Base-by-base conservation (phyloP, 2,113 vertebrate species). In the Nannobrachium achirus region DNA sequence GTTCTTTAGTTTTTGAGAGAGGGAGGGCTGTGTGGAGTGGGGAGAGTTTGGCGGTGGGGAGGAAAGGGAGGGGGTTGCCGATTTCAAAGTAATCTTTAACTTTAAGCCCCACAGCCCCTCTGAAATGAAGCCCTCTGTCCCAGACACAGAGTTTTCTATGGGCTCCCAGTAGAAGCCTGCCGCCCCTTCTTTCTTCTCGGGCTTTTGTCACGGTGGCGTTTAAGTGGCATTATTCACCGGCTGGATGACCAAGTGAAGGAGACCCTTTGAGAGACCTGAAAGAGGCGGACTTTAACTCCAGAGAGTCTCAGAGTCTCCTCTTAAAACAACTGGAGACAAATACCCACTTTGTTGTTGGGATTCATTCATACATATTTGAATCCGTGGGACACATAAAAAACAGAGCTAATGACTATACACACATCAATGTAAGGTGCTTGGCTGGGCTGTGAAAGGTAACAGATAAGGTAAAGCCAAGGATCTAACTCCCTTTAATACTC, bases 1-100 rank as follows among this genome's bases (percentile, higher is more conserved):
- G 88, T 93, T 93, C 25, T 93, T 84, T 79, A 66, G 74, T 82
- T 85, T 85, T 80, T 4, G 80, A 84, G 79, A 13, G 71, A 70
- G 56, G 75, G 64, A 80, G 71, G 81, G 55, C 51, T 75, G 69
- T 66, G 72, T 59, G 13, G 63, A 67, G 74, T 33, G 3, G 33
- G 71, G 68, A 75, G 77, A 88, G 82, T 82, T 76, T 87, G 71
- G 75, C 73, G 87, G 74, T 15, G 72, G 73, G 81, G 81, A 20
- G 25, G 67, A 53, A 33, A 52, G 63, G 65, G 64, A 63, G 25
- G 86, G 86, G 89, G 88, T 89, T 89, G 78, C 90, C 93, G 90
- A 91, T 95, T 93, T 94, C 95, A 94, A 95, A 94, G 94, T 95
- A 93, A 97, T 95, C 96, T 97, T 97, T 95, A 94, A 94, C 89